Conservation (phyloP, 1,140 invertebrate genomes). For the Condylostylus longicornis region DNA sequence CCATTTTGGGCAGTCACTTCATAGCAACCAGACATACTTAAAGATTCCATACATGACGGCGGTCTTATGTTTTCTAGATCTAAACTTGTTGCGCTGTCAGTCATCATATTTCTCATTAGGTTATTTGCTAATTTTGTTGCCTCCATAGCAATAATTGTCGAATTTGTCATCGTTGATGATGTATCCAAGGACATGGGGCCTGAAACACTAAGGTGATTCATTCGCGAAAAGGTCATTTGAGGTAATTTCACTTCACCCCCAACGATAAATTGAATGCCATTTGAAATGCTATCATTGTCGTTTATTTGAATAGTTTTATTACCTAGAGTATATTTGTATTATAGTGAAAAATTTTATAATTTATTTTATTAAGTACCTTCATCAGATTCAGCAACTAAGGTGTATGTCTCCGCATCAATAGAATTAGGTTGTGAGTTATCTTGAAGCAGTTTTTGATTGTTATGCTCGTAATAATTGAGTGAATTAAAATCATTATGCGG, state of each 20-base stretch:
- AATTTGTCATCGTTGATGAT: slow-evolving; percentile 40
- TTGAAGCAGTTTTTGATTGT: slow-evolving; percentile 1
- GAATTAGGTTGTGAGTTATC: slow-evolving; percentile 13
- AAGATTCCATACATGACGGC: slow-evolving; percentile 52
- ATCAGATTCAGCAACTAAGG: slow-evolving; percentile 9
- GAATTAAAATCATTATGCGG: slow-evolving; percentile 3
- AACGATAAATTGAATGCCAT: slow-evolving; percentile 22
- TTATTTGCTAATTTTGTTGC: slow-evolving; percentile 53
- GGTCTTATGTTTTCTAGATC: slow-evolving; percentile 64
- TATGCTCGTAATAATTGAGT: slow-evolving; percentile 5
- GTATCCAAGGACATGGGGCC: slow-evolving; percentile 1
- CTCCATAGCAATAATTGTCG: slow-evolving; percentile 54
- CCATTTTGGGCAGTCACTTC: slow-evolving; percentile 15
- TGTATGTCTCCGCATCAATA: slow-evolving; percentile 16
- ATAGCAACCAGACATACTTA: slow-evolving; percentile 20
- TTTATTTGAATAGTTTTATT: not conserved
- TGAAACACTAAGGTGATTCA: not conserved
- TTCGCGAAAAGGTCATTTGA: no score
- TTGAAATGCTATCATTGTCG: slow-evolving; percentile 1
- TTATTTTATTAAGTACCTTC: no score
- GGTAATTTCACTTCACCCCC: slow-evolving; percentile 19
- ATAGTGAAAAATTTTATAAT: no score
- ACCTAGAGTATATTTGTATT: no score
- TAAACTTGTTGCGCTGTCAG: slow-evolving; percentile 42
- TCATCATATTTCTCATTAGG: slow-evolving; percentile 42